A percentile compares a stretch with the other conserved stretches of the same genome.
Conservation (phyloP, 92 coral and sea anemone species). For the Phymanthus crucifer region DNA sequence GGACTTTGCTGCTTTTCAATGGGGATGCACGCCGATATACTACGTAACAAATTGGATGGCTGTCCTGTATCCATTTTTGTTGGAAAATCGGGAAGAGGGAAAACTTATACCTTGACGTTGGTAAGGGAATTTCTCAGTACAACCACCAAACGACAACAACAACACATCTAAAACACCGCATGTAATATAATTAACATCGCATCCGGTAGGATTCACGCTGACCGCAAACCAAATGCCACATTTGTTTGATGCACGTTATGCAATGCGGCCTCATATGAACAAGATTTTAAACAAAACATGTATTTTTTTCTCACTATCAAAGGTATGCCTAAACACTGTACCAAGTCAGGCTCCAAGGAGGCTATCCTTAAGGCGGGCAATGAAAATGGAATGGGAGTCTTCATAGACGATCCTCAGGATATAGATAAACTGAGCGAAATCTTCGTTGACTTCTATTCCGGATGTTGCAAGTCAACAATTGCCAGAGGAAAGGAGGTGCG, state of each 20-base stretch:
- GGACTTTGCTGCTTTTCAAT: conserved; percentile 3
- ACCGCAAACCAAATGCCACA: too few relatives aligned
- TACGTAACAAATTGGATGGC: conserved; percentile 22
- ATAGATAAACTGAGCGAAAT: conserved; percentile 18
- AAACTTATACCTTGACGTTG: conserved; percentile 18
- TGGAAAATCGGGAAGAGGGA: conserved; percentile 22
- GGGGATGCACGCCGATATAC: conserved; percentile 16
- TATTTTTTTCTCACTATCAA: too few relatives aligned
- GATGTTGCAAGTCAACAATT: conserved; percentile 32
- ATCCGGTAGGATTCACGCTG: too few relatives aligned
- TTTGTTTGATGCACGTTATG: too few relatives aligned
- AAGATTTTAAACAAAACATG: too few relatives aligned
- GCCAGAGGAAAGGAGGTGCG: conserved; percentile 30
- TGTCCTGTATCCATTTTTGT: conserved; percentile 27
- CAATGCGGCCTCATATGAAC: too few relatives aligned
- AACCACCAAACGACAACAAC: neutral
- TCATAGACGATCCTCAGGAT: conserved; percentile 12
- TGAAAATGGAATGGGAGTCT: neutral
- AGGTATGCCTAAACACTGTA: conserved; percentile 31
- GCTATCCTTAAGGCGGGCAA: neutral
- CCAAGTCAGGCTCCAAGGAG: conserved; percentile 25
- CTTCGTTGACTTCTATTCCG: conserved; percentile 31
- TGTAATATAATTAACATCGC: too few relatives aligned
- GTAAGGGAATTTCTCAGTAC: neutral
- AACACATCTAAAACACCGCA: neutral